Base-by-base conservation (phyloP, 2,888 invertebrate species). In the Leucoptera coffeella region DNA sequence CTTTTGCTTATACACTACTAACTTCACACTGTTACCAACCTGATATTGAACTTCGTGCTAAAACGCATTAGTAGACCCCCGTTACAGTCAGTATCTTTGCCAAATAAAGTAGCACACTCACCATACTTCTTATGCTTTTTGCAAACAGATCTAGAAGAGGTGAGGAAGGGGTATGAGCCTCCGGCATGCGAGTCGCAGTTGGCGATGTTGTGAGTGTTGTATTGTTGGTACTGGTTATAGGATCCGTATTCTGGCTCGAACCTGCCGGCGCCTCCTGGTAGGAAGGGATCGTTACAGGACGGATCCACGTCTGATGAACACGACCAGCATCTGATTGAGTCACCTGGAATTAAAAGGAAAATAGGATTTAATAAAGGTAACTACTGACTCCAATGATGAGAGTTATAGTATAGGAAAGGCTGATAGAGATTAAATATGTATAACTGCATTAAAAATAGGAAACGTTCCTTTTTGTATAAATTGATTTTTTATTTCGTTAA, bases 61-160 rank as follows among this genome's bases (percentile, higher is more conserved):
- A n/a, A n/a, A n/a, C n/a, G n/a, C n/a, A n/a, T n/a, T n/a, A n/a
- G 21, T 15, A 28, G 26, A 27, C 15, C 27, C 7, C 6, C 11
- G 14, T 17, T 28, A 17, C 2, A 14, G 14, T 19, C 26, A 13
- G 12, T 20, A 15, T 20, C 15, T 23, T 23, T 28, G 23, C 14
- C 9, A 8, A 17, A 15, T 27, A 15, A 12, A n/a, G n/a, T n/a
- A n/a, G n/a, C n/a, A 21, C 17, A 61, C 75, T 79, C 64, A 86
- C 87, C 76, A 58, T 77, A 78, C 61, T 82, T 81, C 39, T 80
- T 80, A 35, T 78, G 75, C 51, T 87, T 87, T 48, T 83, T 80
- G 65, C 87, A 87, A 31, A 81, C 80, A 12, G 81, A 75, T 37
- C 73, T 73, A 1, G 76, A 73, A 2, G 64, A 50, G 3, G 59